Evolutionary conservation across 2,797 vertebrate genomes (phyloP).

Genomic region (Podarcis siculus): DNA sequence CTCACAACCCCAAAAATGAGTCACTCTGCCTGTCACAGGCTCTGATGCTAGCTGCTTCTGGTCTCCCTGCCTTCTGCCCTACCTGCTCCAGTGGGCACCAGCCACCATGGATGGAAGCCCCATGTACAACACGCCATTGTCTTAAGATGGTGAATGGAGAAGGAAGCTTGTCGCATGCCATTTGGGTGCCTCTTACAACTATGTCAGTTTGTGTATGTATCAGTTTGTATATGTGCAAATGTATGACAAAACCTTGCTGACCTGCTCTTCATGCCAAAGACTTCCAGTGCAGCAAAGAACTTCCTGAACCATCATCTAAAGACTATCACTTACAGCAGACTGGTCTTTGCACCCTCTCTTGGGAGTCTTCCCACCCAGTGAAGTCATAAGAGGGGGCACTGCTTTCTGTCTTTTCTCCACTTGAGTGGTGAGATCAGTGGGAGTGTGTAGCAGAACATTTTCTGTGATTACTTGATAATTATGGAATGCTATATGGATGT

Average conservation of each 20-base stretch:
- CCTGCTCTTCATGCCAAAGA: background rate
- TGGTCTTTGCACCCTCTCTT: background rate
- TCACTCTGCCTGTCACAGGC: no score
- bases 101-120: no score
- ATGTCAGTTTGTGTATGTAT: background rate
- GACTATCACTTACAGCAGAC: background rate
- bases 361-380: background rate
- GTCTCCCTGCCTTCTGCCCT: no score
- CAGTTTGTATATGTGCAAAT: no score
- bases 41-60: no score
- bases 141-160: background rate
- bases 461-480: background rate
- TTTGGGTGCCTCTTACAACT: background rate
- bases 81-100: no score
- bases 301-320: background rate
- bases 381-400: background rate
- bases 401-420: background rate
- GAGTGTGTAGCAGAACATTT: background rate
- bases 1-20: no score
- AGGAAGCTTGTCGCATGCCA: background rate
- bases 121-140: background rate
- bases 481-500: background rate
- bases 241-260: background rate
- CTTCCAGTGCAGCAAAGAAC: background rate
- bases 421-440: background rate